Evolutionary conservation across 2,888 invertebrate genomes (phyloP).

Genomic region (Lycaena phlaeas): DNA sequence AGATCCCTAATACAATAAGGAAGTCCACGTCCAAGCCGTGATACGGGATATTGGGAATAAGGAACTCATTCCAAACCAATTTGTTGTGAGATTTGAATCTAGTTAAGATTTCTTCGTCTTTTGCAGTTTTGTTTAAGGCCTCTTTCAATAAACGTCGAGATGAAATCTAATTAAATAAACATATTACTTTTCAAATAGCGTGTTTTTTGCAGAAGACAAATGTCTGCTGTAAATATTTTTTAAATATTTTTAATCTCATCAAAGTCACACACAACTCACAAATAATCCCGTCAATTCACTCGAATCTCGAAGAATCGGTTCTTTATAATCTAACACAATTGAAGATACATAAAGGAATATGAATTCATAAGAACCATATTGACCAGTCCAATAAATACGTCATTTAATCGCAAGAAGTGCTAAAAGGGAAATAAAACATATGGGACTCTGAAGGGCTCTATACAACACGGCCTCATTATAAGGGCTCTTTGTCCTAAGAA

Average conservation of each 20-base stretch:
- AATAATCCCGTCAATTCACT: too few relatives aligned
- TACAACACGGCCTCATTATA: slow-evolving; percentile 66
- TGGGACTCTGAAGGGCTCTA: slow-evolving; percentile 60
- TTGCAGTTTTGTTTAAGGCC: too few relatives aligned
- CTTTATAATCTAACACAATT: too few relatives aligned
- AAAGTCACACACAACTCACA: too few relatives aligned
- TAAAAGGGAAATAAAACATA: slow-evolving; percentile 43
- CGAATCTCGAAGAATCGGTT: too few relatives aligned
- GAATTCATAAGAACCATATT: slow-evolving; percentile 1
- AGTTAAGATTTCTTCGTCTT: neutral
- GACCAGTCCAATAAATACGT: neutral
- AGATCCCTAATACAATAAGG: slow-evolving; percentile 60
- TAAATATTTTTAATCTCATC: too few relatives aligned
- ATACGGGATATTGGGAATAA: slow-evolving; percentile 46
- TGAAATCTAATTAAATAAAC: too few relatives aligned
- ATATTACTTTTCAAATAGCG: too few relatives aligned
- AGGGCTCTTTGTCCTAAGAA: slow-evolving; percentile 70
- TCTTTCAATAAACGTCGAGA: too few relatives aligned
- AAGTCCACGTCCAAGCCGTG: slow-evolving; percentile 47
- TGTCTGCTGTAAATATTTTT: too few relatives aligned
- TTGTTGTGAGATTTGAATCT: slow-evolving; percentile 5
- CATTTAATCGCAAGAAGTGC: slow-evolving; percentile 5
- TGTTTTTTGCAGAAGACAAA: too few relatives aligned
- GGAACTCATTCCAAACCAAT: slow-evolving; percentile 12
- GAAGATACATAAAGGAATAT: slow-evolving; percentile 1